These are phyloP conservation scores for Parelbella ahira DNA, from an alignment of 2,888 invertebrate genomes.

Conservation along the genomic window DNA sequence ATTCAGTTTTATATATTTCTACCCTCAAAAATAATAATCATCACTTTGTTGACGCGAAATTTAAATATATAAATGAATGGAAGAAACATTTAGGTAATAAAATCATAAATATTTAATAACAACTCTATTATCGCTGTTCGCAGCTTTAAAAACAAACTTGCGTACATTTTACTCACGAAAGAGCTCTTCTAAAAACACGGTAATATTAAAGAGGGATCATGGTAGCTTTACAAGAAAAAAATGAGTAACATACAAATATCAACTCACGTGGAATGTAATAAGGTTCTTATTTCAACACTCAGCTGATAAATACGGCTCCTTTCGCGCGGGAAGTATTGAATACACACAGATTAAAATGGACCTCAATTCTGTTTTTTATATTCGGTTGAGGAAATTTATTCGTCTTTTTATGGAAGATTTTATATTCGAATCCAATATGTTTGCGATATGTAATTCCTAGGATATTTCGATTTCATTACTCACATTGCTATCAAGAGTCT, in stretches of 20 bases:
- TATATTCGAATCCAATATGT: no score
- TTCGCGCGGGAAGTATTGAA: conserved; percentile 15
- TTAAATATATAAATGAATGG: no score
- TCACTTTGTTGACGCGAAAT: no score
- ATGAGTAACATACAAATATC: not conserved
- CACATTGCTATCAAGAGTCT: no score
- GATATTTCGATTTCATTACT: no score
- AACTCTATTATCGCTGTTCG: not conserved
- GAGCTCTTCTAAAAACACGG: conserved; percentile 18
- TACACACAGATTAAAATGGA: conserved; percentile 23
- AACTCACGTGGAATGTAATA: not conserved
- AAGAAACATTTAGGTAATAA: no score
- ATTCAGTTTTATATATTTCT: no score
- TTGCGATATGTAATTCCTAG: no score
- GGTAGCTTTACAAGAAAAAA: conserved; percentile 1
- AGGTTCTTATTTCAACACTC: conserved; percentile 11
- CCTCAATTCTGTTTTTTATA: conserved; percentile 14
- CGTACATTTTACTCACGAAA: conserved; percentile 12
- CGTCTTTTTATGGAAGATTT: conserved; percentile 12
- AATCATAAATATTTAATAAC: conserved; percentile 3
- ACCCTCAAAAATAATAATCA: no score
- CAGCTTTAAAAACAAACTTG: conserved; percentile 16
- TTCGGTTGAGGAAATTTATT: conserved; percentile 20
- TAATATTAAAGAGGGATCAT: conserved; percentile 22
- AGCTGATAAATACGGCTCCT: conserved; percentile 7